A percentile compares a stretch with the other conserved stretches of the same genome.
These are phyloP conservation scores for Philhelius pedissequus DNA, from an alignment of 2,888 invertebrate genomes.

Conservation along the genomic window DNA sequence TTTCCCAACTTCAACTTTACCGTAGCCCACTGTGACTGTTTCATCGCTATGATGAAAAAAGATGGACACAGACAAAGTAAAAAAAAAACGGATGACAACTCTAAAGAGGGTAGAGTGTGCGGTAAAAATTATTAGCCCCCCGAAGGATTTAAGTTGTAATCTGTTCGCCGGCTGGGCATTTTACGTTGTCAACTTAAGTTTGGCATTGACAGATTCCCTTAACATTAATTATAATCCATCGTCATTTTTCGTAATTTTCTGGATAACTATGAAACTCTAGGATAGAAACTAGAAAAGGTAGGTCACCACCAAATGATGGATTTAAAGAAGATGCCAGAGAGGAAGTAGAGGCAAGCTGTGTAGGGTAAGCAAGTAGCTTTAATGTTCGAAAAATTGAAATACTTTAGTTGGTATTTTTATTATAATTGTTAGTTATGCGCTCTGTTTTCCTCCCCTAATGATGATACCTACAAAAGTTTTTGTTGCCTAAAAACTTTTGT, in stretches of 20 bases:
- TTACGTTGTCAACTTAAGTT: constrained; percentile 54
- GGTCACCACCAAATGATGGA: constrained; percentile 9
- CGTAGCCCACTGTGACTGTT: neutral
- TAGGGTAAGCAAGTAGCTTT: neutral
- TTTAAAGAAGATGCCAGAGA: neutral
- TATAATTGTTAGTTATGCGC: neutral
- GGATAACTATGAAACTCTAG: neutral
- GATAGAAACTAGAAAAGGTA: neutral
- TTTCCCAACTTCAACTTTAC: neutral
- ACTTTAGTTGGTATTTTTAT: neutral
- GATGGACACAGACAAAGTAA: neutral
- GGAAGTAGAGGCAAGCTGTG: neutral
- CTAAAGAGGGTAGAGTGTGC: neutral
- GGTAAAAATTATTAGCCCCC: constrained; percentile 37
- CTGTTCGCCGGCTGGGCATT: constrained; percentile 41
- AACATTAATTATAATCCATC: constrained; percentile 46
- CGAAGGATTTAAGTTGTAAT: constrained; percentile 59
- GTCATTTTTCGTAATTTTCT: neutral
- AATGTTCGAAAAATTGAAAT: constrained; percentile 15
- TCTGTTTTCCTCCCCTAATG: neutral
- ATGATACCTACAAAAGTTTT: constrained; percentile 29
- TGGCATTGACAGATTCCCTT: constrained; percentile 54
- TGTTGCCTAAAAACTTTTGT: neutral
- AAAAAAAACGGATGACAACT: neutral
- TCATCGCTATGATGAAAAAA: neutral